A percentile compares a stretch with the other conserved stretches of the same genome.
Conservation (phyloP, 1,140 invertebrate species). For the Sesamia nonagrioides region DNA sequence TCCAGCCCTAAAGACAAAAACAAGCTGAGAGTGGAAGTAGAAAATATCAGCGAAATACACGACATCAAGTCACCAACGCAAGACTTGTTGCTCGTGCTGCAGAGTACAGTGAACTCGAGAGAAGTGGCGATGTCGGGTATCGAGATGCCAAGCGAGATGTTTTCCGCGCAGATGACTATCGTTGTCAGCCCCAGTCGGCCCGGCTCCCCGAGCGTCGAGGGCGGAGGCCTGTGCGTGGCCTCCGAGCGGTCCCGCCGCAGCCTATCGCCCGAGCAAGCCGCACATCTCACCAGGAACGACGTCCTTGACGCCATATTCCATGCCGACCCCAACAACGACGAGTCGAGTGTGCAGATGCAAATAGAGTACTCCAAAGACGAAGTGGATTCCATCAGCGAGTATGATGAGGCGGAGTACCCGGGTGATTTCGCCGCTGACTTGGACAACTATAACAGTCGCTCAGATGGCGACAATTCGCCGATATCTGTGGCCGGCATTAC, state of each 20-base stretch:
- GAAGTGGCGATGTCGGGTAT: constrained; percentile 45
- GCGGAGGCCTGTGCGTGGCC: too few relatives aligned
- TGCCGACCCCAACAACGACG: constrained; percentile 52
- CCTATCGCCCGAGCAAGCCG: constrained; percentile 52
- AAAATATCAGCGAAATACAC: constrained; percentile 57
- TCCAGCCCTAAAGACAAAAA: constrained; percentile 36
- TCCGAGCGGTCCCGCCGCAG: too few relatives aligned
- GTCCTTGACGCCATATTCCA: constrained; percentile 66
- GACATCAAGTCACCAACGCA: constrained; percentile 51
- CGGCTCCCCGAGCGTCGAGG: too few relatives aligned
- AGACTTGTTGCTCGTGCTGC: constrained; percentile 61
- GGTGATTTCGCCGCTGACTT: constrained; percentile 53
- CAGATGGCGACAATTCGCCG: constrained; percentile 68
- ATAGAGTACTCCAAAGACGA: constrained; percentile 59
- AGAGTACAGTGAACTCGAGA: constrained; percentile 62
- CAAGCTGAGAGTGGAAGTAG: constrained; percentile 67
- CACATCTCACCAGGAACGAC: constrained; percentile 62
- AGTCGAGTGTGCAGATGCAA: constrained; percentile 61
- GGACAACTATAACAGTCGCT: constrained; percentile 71
- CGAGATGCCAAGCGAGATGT: constrained; percentile 32
- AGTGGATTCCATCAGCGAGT: constrained; percentile 52
- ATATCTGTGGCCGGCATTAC: constrained; percentile 71
- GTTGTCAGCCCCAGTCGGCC: constrained; percentile 64
- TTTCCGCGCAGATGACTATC: constrained; percentile 67
- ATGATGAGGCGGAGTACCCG: constrained; percentile 61